Conservation (phyloP, 2,113 vertebrate genomes). For the Podarcis cretensis region DNA sequence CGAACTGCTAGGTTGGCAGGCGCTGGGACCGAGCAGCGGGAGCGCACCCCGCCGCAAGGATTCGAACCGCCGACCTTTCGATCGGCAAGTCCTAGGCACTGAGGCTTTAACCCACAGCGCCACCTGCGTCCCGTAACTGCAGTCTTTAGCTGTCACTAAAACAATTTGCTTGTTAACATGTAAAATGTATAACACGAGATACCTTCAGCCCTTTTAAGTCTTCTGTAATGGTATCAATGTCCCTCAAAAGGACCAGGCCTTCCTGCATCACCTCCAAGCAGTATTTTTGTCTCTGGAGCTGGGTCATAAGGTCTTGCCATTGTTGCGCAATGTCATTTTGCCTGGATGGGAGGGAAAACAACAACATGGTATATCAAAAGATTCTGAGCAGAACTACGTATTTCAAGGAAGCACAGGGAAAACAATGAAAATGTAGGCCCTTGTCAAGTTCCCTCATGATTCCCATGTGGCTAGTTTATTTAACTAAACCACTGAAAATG, state of each 20-base stretch:
- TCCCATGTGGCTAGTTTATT: background rate
- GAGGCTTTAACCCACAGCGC: no score
- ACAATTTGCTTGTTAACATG: accelerated
- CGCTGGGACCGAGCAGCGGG: no score
- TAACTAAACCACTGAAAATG: background rate
- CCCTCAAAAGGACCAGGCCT: slow-evolving; percentile 78
- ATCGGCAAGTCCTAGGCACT: no score
- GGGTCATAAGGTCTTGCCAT: slow-evolving; percentile 83
- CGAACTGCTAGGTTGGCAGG: no score
- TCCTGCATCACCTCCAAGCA: slow-evolving; percentile 68
- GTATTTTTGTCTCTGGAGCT: slow-evolving; percentile 75
- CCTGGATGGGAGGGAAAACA: slow-evolving; percentile 56
- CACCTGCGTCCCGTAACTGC: no score
- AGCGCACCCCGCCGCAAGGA: no score
- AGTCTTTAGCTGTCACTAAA: background rate
- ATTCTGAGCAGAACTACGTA: no score
- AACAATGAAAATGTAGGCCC: background rate
- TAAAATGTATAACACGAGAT: background rate
- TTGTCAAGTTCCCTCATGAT: background rate
- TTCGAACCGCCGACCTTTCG: no score
- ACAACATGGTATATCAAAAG: background rate
- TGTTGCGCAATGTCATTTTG: slow-evolving; percentile 74
- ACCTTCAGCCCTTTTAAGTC: slow-evolving; percentile 88
- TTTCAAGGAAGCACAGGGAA: no score
- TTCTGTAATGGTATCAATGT: slow-evolving; percentile 77